Evolutionary conservation across 2,797 vertebrate species (phyloP).

Genomic region (Eulemur mongoz): DNA sequence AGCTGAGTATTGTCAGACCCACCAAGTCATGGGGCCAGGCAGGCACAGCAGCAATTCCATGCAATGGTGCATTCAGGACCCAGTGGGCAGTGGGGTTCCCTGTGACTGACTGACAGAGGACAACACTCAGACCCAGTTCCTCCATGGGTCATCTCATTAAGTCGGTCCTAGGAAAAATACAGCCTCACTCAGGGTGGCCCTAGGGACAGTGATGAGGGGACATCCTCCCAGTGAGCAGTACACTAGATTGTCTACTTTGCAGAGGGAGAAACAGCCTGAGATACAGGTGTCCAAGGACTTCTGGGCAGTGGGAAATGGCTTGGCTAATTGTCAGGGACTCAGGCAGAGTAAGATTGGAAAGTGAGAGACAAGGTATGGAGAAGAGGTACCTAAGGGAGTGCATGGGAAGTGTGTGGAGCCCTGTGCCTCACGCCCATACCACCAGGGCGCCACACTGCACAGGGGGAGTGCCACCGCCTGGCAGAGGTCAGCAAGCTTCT

Average conservation of each 20-base stretch:
- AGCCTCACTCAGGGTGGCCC: neutral
- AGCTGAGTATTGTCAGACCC: neutral
- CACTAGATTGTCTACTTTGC: neutral
- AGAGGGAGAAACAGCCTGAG: neutral
- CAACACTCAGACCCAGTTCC: neutral
- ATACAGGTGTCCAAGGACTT: neutral
- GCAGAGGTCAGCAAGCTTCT: neutral
- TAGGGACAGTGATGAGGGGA: neutral
- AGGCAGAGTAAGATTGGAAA: neutral
- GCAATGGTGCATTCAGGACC: neutral
- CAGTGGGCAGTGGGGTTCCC: neutral
- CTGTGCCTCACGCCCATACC: neutral
- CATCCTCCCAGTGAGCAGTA: neutral
- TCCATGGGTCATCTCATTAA: neutral
- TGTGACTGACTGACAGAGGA: neutral
- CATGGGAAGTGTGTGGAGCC: neutral
- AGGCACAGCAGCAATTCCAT: neutral
- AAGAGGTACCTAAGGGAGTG: neutral
- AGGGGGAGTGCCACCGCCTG: no score
- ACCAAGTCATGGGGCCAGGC: neutral
- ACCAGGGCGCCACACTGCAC: neutral
- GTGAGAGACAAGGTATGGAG: neutral
- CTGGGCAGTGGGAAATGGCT: neutral
- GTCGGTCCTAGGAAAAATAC: neutral
- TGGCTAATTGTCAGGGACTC: neutral